Percentiles rank a stretch among this genome's conserved stretches.
phyloP scores from a whole-genome alignment of 2,888 invertebrate species.

The Eupsilia transversa region DNA sequence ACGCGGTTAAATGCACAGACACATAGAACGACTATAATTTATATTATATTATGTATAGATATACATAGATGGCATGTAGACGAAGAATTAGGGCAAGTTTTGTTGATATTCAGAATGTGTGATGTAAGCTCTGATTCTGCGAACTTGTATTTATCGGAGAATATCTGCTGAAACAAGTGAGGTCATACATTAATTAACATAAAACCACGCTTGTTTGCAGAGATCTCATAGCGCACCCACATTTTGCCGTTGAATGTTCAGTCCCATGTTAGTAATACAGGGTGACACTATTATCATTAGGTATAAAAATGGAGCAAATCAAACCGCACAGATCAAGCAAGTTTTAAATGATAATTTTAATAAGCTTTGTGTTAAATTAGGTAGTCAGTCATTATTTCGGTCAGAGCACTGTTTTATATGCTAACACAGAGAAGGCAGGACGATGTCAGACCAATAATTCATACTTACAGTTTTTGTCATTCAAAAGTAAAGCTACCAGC shows the following conservation, averaged over 20 bases:
- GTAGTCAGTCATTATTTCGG: not conserved
- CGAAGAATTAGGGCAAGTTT: constrained; percentile 1
- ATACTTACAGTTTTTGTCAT: not conserved
- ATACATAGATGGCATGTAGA: not conserved
- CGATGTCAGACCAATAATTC: not conserved
- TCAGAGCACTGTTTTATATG: not conserved
- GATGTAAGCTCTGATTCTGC: constrained; percentile 2
- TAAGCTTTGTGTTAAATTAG: not conserved
- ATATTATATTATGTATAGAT: not conserved
- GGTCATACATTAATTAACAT: not conserved
- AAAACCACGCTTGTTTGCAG: not conserved
- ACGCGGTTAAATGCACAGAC: not conserved
- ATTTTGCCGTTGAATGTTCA: not conserved
- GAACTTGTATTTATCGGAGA: not conserved
- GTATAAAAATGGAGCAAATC: not conserved
- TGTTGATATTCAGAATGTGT: constrained; percentile 5
- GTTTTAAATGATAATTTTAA: not conserved
- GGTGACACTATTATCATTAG: not conserved
- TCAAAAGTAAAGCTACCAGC: not conserved
- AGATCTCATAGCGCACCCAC: not conserved
- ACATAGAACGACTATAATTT: not conserved
- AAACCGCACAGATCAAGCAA: not conserved
- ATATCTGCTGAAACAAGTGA: not conserved
- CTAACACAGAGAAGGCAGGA: not conserved
- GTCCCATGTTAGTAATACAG: not conserved